Conservation (phyloP, 2,888 invertebrate genomes). For the Chaetogeoica ovagalla region DNA sequence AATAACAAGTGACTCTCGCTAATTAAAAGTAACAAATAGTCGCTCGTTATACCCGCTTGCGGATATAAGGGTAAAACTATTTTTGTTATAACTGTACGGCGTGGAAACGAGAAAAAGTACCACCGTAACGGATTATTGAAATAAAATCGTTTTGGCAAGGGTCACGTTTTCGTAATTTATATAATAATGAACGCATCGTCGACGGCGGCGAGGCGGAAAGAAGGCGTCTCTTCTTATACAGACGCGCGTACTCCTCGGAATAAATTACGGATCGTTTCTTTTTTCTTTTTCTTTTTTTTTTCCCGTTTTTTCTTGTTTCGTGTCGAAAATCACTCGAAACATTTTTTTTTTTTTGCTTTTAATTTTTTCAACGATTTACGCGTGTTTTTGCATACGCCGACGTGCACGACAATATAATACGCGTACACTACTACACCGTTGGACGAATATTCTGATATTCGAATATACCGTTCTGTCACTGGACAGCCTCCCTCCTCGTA, state of each 20-base stretch:
- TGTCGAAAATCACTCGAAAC: constrained; percentile 18
- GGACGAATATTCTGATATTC: neutral
- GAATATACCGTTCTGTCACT: too few species aligned
- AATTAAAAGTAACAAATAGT: constrained; percentile 53
- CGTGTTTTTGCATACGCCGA: neutral
- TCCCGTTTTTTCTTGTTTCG: neutral
- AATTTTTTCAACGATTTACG: constrained; percentile 9
- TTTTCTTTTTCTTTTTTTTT: too few species aligned
- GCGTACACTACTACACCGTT: neutral
- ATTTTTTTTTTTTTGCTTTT: neutral
- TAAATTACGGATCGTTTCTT: constrained; percentile 37
- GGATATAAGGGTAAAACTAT: constrained; percentile 32
- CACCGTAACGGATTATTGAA: constrained; percentile 44
- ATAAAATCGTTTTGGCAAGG: constrained; percentile 32
- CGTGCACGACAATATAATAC: too few species aligned
- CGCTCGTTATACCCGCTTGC: constrained; percentile 34
- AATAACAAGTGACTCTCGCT: constrained; percentile 47
- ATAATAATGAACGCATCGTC: constrained; percentile 18
- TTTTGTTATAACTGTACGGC: too few species aligned
- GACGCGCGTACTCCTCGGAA: constrained; percentile 6
- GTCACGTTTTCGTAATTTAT: constrained; percentile 39
- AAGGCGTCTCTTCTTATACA: too few species aligned
- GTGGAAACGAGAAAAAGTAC: constrained; percentile 31
- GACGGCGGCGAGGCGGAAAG: neutral
- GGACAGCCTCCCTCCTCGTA: too few species aligned